Percentiles rank a stretch among this genome's conserved stretches.
phyloP scores from a whole-genome alignment of 2,113 vertebrate species.

The Apus apus region DNA sequence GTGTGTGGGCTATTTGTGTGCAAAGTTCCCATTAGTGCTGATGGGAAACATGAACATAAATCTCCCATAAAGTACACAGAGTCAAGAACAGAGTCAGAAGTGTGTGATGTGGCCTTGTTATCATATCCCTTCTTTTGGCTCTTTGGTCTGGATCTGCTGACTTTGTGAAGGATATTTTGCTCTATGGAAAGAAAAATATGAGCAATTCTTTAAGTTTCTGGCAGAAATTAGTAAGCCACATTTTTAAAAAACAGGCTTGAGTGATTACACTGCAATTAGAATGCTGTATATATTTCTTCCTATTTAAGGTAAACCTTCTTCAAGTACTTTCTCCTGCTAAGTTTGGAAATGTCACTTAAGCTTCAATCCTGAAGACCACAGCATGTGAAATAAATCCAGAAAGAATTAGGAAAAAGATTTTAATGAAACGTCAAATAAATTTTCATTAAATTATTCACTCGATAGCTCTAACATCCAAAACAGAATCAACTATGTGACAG shows the following conservation, averaged over 20 bases:
- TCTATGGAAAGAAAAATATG: background rate
- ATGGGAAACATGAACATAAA: constrained; percentile 36
- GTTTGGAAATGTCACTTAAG: constrained; percentile 1
- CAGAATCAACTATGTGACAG: background rate
- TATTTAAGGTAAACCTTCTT: constrained; percentile 13
- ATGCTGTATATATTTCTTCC: constrained; percentile 9
- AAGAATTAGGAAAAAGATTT: background rate
- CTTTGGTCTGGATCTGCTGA: background rate
- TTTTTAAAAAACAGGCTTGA: background rate
- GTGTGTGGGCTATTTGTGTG: background rate
- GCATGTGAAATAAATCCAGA: background rate
- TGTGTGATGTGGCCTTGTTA: background rate
- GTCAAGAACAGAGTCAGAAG: background rate
- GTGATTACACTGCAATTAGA: background rate
- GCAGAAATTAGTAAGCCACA: background rate
- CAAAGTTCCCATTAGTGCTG: background rate
- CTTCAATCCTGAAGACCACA: background rate
- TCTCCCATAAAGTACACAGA: constrained; percentile 24
- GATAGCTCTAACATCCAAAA: background rate
- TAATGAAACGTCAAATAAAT: background rate
- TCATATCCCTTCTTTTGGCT: background rate
- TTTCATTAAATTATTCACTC: constrained; percentile 4
- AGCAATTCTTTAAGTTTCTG: background rate
- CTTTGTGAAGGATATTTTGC: background rate
- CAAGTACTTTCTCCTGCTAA: background rate